Conservation (phyloP, 2,888 invertebrate species). For the Lasioglossum leucozonium region DNA sequence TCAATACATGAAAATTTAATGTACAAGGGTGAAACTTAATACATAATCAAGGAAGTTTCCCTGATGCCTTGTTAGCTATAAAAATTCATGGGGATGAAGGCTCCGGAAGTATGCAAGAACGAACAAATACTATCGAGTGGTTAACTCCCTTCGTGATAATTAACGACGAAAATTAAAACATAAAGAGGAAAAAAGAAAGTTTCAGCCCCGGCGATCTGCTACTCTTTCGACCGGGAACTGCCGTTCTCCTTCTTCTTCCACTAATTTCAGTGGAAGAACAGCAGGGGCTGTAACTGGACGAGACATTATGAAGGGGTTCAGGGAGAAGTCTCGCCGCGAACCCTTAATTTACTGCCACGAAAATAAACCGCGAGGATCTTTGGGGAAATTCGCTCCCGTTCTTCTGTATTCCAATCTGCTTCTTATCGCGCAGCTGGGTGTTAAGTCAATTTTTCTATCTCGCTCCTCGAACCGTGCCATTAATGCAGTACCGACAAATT, state of each 20-base stretch:
- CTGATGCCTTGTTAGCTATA: conserved; percentile 20
- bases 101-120: not conserved
- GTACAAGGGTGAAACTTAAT: conserved; percentile 22
- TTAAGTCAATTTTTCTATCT: conserved; percentile 51
- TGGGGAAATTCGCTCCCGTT: conserved; percentile 63
- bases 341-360: conserved; percentile 78
- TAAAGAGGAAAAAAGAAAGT: conserved; percentile 41
- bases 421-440: conserved; percentile 53
- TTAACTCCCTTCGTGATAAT: conserved; percentile 50
- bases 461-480: not conserved
- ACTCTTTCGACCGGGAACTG: conserved; percentile 29
- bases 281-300: conserved; percentile 66
- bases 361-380: conserved; percentile 73
- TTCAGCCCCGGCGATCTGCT: conserved; percentile 38
- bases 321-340: conserved; percentile 65
- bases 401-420: conserved; percentile 51
- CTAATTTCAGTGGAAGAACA: conserved; percentile 64
- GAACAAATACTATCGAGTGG: conserved; percentile 8
- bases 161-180: conserved; percentile 54
- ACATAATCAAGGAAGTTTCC: conserved; percentile 24
- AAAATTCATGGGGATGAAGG: conserved; percentile 37
- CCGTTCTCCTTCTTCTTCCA: conserved; percentile 45
- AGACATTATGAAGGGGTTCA: conserved; percentile 63
- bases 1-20: conserved; percentile 25
- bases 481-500: conserved; percentile 38